These are phyloP conservation scores for Gasterosteus nipponicus DNA, from an alignment of 2,113 vertebrate species.

Conservation along the genomic window DNA sequence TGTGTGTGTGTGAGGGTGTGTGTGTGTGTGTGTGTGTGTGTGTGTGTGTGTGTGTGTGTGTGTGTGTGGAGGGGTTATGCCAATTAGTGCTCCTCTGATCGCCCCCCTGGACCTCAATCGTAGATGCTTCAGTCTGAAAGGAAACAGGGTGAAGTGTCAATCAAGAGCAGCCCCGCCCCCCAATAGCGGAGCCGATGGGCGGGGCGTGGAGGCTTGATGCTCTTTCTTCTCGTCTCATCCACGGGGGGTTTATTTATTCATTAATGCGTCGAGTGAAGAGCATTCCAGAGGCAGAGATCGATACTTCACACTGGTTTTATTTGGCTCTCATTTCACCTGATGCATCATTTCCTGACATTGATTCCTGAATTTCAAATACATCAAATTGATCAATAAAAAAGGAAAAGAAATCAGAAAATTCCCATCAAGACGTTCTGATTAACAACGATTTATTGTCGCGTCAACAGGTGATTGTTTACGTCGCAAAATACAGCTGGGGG, in stretches of 20 bases:
- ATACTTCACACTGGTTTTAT: constrained; percentile 68
- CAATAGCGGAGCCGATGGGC: constrained; percentile 13
- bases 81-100: not conserved
- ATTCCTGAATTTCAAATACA: constrained; percentile 71
- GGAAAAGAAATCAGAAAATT: constrained; percentile 48
- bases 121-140: not conserved
- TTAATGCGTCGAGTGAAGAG: constrained; percentile 43
- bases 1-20: too few relatives aligned
- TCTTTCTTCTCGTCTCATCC: constrained; percentile 37
- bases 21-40: not conserved
- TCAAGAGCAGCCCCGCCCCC: constrained; percentile 15
- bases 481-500: constrained; percentile 74
- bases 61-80: not conserved
- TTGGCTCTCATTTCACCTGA: constrained; percentile 79
- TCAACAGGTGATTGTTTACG: constrained; percentile 79
- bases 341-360: constrained; percentile 70
- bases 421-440: constrained; percentile 54
- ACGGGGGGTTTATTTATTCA: not conserved
- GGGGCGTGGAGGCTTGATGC: constrained; percentile 10
- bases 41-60: not conserved
- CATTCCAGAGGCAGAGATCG: constrained; percentile 54
- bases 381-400: constrained; percentile 55
- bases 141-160: constrained; percentile 36
- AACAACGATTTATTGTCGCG: constrained; percentile 68
- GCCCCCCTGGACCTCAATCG: not conserved